Evolutionary conservation across 2,113 vertebrate species (phyloP).

Genomic region (Lethenteron reissneri): DNA sequence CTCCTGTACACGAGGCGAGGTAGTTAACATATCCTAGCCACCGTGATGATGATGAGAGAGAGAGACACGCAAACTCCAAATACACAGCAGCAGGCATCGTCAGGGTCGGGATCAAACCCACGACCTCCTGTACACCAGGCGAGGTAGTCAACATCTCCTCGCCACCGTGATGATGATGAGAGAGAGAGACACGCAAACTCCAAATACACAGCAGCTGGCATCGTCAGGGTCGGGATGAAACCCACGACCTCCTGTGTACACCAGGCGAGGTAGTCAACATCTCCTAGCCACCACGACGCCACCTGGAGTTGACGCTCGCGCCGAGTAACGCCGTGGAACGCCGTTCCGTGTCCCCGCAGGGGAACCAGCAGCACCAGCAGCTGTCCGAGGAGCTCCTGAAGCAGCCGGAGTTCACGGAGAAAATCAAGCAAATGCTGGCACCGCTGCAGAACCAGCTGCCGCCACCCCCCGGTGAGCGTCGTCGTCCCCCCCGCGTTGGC

Average conservation of each 20-base stretch:
- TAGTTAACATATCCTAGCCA: not conserved
- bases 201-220: not conserved
- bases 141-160: not conserved
- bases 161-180: not conserved
- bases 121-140: not conserved
- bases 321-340: too few relatives aligned
- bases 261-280: not conserved
- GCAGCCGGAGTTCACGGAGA: constrained; percentile 64
- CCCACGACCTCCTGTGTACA: not conserved
- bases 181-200: too few relatives aligned
- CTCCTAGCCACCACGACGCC: not conserved
- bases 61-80: too few relatives aligned
- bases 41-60: too few relatives aligned
- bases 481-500: too few relatives aligned
- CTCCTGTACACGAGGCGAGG: not conserved
- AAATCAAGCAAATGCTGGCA: constrained; percentile 63
- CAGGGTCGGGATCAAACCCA: not conserved
- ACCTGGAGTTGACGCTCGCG: not conserved
- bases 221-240: not conserved
- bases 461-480: not conserved
- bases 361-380: constrained; percentile 27
- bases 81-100: not conserved
- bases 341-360: too few relatives aligned
- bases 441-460: constrained; percentile 20
- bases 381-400: constrained; percentile 64